Percentiles rank a stretch among this genome's conserved stretches.
phyloP scores from a whole-genome alignment of 2,113 vertebrate species.

The Catharus minimus region DNA sequence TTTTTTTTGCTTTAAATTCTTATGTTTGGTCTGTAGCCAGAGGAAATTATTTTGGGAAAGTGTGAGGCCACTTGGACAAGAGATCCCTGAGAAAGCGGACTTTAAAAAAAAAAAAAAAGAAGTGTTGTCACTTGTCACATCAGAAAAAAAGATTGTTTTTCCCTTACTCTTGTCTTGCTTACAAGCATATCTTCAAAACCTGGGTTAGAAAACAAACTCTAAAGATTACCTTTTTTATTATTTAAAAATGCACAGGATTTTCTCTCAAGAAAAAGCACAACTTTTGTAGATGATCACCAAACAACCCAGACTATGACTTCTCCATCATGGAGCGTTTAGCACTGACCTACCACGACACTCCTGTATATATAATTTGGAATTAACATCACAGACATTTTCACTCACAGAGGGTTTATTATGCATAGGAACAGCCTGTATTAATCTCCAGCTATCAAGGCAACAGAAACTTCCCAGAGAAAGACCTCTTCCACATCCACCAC shows the following conservation, averaged over 20 bases:
- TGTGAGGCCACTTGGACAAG: slow-evolving; percentile 44
- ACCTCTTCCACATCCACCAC: neutral
- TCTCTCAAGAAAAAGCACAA: neutral
- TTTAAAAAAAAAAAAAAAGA: neutral
- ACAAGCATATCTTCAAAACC: neutral
- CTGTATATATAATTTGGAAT: neutral
- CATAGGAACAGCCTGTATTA: neutral
- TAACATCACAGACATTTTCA: neutral
- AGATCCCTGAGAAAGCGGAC: slow-evolving; percentile 54
- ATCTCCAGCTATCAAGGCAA: neutral
- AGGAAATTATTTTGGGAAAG: slow-evolving; percentile 62
- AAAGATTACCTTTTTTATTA: neutral
- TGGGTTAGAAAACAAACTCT: neutral
- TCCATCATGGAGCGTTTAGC: neutral
- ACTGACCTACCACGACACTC: neutral
- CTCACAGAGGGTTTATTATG: neutral
- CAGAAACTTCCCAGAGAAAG: neutral
- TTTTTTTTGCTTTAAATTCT: slow-evolving; percentile 15
- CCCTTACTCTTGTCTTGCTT: neutral
- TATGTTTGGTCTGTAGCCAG: slow-evolving; percentile 41
- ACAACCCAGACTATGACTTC: neutral
- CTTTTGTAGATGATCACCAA: neutral
- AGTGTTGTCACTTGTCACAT: slow-evolving; percentile 41
- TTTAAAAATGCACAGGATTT: neutral
- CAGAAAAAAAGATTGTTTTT: neutral